Evolutionary conservation across 2,113 vertebrate species (phyloP), one percentile per base, ranked within the genome.

Genomic region (Noturus placidus): DNA sequence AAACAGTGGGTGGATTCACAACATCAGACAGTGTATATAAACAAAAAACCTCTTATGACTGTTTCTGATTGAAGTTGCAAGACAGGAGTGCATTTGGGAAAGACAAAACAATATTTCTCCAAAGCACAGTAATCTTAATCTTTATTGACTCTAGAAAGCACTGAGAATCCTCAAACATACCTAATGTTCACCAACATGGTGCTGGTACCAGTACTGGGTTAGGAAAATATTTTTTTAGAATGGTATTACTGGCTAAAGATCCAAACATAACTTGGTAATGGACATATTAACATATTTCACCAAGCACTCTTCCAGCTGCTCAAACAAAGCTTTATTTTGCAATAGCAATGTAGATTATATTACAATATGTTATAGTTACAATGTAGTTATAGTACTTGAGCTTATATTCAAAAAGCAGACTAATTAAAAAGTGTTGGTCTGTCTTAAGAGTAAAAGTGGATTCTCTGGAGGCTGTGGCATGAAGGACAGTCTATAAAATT

Each of bases 1-100:
- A 65, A 63, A 63, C 13, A 69, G 74, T 79, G 33, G 82, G 74
- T 63, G 54, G 72, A 33, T 33, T 70, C 52, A 84, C 13, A 38
- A 35, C 38, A 33, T n/a, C 61, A 86, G 19, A 72, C 52, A 57
- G 19, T 82, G 79, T 22, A 22, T 35, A 25, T 42, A 61, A 10
- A 19, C 38, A 25, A 61, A 35, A 61, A 42, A 42, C 5, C 30
- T 38, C 30, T 80, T 20, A 50, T 83, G 57, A 61, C 84, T 61
- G 57, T 67, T 69, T n/a, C 63, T 70, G 35, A 42, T 46, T 72
- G 33, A 78, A 56, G 54, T 33, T 78, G 80, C 35, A 46, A 59
- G 79, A 54, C 13, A 59, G 56, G 59, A 70, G 9, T 17, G 74
- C 22, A 61, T 25, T 3, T 4, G 11, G 69, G 42, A 57, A 89